Evolutionary conservation across 2,797 vertebrate species (phyloP), one percentile per base, ranked within the genome.

Genomic region (Mastacembelus armatus): DNA sequence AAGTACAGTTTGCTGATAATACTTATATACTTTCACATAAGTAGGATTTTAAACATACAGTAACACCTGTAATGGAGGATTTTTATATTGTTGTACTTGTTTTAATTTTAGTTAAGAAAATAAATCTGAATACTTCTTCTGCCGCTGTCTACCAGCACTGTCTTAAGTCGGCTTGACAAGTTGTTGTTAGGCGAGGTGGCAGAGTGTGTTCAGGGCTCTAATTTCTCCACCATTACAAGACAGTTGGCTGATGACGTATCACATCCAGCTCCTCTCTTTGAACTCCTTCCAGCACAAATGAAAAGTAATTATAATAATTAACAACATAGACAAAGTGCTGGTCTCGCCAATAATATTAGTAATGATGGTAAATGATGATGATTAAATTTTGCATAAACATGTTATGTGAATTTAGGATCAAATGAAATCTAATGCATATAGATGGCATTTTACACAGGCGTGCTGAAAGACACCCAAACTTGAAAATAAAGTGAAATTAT

Each of bases 221-320:
- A 71, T 59, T 71, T 69, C 33, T 66, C 26, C 22, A 44, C 15
- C 11, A 33, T 22, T 47, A 35, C 24, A 47, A 44, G 30, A 55
- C 74, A 56, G 47, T 48, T 47, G 55, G 30, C 51, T 63, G 77
- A 39, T 68, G 61, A 77, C 50, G 22, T 32, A 58, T 75, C 66
- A 38, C 26, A n/a, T 36, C 40, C 26, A 36, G 42, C 49, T 61
- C 42, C 49, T 38, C 29, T 54, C 44, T 22, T 74, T 56, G 66
- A 47, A 49, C 11, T 3, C 54, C 62, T 51, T 58, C 65, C 59
- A 76, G 62, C 51, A 48, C 19, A 67, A 48, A 24, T 33, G 27
- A 48, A 60, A 77, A 42, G n/a, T 32, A 44, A 56, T 60, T 21
- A 63, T 47, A 65, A 72, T 66, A 59, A 66, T 69, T 65, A 39